Base-by-base conservation (phyloP, 2,888 invertebrate genomes). In the Serrognathus titanus region DNA sequence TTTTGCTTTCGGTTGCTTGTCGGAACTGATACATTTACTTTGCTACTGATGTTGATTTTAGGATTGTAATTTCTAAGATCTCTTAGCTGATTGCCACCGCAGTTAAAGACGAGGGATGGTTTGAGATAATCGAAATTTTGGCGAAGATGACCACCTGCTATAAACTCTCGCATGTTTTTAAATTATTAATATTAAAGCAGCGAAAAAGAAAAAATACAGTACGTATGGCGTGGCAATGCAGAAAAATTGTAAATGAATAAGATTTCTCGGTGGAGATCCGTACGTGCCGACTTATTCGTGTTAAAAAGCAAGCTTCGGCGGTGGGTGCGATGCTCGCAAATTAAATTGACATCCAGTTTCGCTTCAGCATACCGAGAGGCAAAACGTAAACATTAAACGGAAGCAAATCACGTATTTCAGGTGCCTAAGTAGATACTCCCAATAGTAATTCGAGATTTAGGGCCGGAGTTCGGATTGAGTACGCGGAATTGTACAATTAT, bases 401-500 rank as follows among this genome's bases (percentile, higher is more conserved):
- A 43, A 43, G 63, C 64, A 67, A 71, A 69, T 71, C 71, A 70
- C 67, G 68, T 69, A 68, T 71, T 71, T 69, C 68, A 70, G 70
- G 69, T 66, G 68, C 51, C 59, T 55, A 54, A 59, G 61, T 54
- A 59, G 68, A 66, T 65, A 68, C 64, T 69, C 68, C 71, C 70
- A 66, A 66, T 63, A 66, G 68, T 69, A 70, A 69, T 69, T 66
- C 69, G 67, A 72, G 71, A 72, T 72, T 73, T 72, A 72, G 70
- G 70, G 68, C 68, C 59, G 63, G 66, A 69, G 63, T 69, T 70
- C 66, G 68, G 67, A 69, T 65, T 66, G 67, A 68, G 69, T 69
- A 66, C 69, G 68, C 69, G 59, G 66, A 63, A 66, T 69, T 69
- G 71, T 70, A 74, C 74, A 75, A 75, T 75, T 75, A 75, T 74